Conservation (phyloP, 2,113 vertebrate genomes). For the Colaptes auratus region DNA sequence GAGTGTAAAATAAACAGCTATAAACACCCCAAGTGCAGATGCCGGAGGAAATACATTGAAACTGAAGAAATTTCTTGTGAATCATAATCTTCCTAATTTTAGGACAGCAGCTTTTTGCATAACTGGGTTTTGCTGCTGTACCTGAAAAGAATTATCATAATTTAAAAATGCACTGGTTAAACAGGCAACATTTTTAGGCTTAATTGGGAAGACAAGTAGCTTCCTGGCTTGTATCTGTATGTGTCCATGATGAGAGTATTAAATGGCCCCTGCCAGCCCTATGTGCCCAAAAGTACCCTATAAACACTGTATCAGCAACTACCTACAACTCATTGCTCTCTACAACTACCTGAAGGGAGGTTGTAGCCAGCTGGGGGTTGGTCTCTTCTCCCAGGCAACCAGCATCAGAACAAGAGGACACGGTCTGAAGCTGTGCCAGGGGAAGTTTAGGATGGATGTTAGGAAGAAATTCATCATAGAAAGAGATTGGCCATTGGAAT, state of each 20-base stretch:
- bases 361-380: too few relatives aligned
- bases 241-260: not conserved
- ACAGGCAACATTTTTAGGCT: not conserved
- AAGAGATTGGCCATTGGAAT: too few relatives aligned
- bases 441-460: too few relatives aligned
- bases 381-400: too few relatives aligned
- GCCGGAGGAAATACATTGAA: not conserved
- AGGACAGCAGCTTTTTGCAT: not conserved
- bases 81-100: not conserved
- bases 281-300: not conserved
- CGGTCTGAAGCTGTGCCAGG: too few relatives aligned
- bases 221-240: not conserved
- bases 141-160: not conserved
- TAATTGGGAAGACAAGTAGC: not conserved
- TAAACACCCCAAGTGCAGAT: not conserved
- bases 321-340: too few relatives aligned
- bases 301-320: not conserved
- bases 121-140: not conserved
- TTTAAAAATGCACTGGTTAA: not conserved
- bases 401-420: too few relatives aligned
- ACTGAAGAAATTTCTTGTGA: not conserved
- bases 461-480: too few relatives aligned
- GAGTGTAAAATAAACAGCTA: conserved; percentile 7
- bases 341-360: too few relatives aligned
- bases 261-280: not conserved